Base-by-base conservation (phyloP, 2,888 invertebrate genomes). In the Chirona hameri region DNA sequence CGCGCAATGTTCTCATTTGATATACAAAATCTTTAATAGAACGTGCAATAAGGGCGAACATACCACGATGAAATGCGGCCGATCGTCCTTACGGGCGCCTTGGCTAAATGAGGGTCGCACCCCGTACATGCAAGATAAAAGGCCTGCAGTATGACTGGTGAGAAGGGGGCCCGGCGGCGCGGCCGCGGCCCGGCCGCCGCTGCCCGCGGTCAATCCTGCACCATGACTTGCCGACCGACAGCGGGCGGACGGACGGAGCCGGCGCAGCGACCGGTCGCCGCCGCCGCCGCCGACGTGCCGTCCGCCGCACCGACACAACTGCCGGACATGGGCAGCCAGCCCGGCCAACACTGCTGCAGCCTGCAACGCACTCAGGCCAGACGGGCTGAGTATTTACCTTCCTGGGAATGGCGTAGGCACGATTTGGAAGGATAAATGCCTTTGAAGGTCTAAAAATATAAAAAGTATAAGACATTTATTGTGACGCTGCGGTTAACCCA, bases 121-220 rank as follows among this genome's bases (percentile, higher is more conserved):
- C 39, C 76, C 76, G 76, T 76, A 76, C 46, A 76, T 76, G 76
- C 76, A 76, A 76, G 76, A 76, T 76, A 76, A 76, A 76, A 76
- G 76, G 76, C 72, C 46, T 39, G 46, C 76, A 76, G 15, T 76
- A 76, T 76, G 76, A 76, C 76, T 76, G 24, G 76, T 76, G 39
- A 76, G 76, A 76, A 76, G 46, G 10, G 46, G 46, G 39, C 18
- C 76, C 76, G 76, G 24, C 39, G 46, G 76, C 76, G 2, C 21
- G 9, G 1, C 21, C 72, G 18, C 31, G 5, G 72, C 72, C 21
- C 18, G 14, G 72, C 21, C 29, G 31, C 72, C 18, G 76, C 52
- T 12, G 76, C 76, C 76, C 2, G 24, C 76, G 76, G 76, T 46
- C 76, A 76, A 76, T 76, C 76, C 12, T 39, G 18, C 24, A 24